These are phyloP conservation scores for Enteromius trimaculatus DNA, from an alignment of 2,797 vertebrate species.

Conservation along the genomic window DNA sequence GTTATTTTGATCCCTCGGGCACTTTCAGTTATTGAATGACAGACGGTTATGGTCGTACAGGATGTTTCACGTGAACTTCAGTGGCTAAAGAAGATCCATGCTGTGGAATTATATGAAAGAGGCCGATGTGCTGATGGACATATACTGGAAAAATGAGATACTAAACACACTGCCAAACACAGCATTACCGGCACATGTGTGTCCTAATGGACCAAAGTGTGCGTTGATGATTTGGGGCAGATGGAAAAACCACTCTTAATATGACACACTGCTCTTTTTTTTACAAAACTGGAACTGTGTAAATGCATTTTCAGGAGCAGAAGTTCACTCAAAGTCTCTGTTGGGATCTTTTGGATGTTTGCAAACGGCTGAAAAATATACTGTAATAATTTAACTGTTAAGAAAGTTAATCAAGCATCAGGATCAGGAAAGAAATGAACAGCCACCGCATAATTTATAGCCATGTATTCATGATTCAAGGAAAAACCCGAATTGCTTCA, in stretches of 20 bases:
- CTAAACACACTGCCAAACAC: slow-evolving; percentile 14
- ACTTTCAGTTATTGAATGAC: slow-evolving; percentile 21
- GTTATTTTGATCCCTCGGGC: slow-evolving; percentile 1
- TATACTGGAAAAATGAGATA: not conserved
- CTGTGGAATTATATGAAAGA: not conserved
- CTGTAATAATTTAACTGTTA: not conserved
- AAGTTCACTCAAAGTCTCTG: slow-evolving; percentile 6
- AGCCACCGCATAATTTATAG: not conserved
- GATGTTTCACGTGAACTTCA: slow-evolving; percentile 7
- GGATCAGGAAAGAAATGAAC: not conserved
- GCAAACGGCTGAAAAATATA: not conserved
- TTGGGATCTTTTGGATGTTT: not conserved
- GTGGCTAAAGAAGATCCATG: not conserved
- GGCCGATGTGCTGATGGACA: slow-evolving; percentile 11
- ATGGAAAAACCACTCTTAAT: not conserved
- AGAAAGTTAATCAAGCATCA: not conserved
- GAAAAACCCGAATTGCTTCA: not conserved
- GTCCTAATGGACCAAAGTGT: slow-evolving; percentile 13
- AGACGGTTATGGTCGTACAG: not conserved
- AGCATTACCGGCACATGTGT: not conserved
- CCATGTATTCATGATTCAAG: not conserved
- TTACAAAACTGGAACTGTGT: not conserved
- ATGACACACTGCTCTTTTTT: not conserved
- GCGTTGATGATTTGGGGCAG: not conserved
- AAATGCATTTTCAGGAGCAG: not conserved